Evolutionary conservation across 2,113 vertebrate genomes (phyloP).

Genomic region (Heteronetta atricapilla): DNA sequence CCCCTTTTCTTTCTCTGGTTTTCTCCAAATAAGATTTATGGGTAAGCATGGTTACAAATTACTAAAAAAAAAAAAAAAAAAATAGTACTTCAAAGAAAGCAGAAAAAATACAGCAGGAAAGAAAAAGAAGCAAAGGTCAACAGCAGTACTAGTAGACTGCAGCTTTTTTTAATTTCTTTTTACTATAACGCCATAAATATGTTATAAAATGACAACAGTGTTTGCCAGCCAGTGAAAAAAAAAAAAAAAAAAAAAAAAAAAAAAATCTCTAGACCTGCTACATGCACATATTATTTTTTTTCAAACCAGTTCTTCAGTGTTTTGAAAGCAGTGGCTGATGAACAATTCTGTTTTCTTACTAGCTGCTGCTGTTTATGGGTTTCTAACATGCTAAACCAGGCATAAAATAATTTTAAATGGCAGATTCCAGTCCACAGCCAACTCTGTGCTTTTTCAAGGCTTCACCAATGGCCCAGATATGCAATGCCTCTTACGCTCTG

Average conservation of each 20-base stretch:
- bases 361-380: neutral
- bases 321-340: neutral
- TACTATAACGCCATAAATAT: neutral
- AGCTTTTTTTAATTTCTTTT: neutral
- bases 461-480: neutral
- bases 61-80: neutral
- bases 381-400: slow-evolving; percentile 5
- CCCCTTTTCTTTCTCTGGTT: neutral
- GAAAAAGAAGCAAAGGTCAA: neutral
- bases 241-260: neutral
- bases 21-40: neutral
- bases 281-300: neutral
- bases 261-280: neutral
- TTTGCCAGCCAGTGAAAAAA: neutral
- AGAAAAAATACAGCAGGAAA: neutral
- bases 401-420: slow-evolving; percentile 33
- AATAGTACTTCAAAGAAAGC: neutral
- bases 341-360: neutral
- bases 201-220: neutral
- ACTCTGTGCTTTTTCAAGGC: neutral
- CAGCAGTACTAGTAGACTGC: neutral
- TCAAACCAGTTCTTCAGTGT: neutral
- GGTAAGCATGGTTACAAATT: neutral
- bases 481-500: neutral
- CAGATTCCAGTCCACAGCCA: slow-evolving; percentile 15